A percentile compares a stretch with the other conserved stretches of the same genome.
Evolutionary conservation across 2,113 vertebrate species (phyloP).

Genomic region (Gorsachius goisagi): DNA sequence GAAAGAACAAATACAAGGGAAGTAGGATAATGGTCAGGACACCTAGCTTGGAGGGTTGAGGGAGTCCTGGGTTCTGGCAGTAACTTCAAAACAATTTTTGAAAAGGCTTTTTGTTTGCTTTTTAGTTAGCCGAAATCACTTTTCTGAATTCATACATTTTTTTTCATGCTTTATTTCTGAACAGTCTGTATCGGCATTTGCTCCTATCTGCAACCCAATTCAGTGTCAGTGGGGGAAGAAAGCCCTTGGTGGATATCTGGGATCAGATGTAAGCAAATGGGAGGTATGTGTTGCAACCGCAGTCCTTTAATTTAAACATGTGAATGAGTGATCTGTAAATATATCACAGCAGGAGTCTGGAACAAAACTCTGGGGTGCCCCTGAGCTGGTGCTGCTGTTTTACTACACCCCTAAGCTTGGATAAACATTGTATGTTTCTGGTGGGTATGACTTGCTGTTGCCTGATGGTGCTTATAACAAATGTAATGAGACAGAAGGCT

Average conservation of each 20-base stretch:
- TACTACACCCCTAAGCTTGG: not conserved
- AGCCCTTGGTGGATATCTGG: constrained; percentile 90
- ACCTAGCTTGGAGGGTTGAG: not conserved
- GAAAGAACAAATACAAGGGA: not conserved
- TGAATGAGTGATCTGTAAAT: not conserved
- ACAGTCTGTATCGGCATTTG: constrained; percentile 92
- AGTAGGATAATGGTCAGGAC: not conserved
- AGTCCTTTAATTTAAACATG: not conserved
- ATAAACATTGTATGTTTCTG: not conserved
- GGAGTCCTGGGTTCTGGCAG: not conserved
- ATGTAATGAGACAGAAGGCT: not conserved
- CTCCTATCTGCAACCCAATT: constrained; percentile 94
- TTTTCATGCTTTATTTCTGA: not conserved
- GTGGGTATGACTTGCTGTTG: not conserved
- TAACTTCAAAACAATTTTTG: not conserved
- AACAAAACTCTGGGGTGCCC: not conserved
- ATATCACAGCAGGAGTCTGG: not conserved
- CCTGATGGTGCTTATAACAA: not conserved
- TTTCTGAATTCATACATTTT: not conserved
- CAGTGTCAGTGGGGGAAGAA: constrained; percentile 97
- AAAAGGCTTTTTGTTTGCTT: not conserved
- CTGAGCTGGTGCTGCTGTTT: not conserved
- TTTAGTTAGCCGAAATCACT: not conserved
- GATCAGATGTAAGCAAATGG: constrained; percentile 86
- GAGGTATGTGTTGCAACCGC: constrained; percentile 77